Conservation (phyloP, 2,113 vertebrate species). For the Gyps fulvus region DNA sequence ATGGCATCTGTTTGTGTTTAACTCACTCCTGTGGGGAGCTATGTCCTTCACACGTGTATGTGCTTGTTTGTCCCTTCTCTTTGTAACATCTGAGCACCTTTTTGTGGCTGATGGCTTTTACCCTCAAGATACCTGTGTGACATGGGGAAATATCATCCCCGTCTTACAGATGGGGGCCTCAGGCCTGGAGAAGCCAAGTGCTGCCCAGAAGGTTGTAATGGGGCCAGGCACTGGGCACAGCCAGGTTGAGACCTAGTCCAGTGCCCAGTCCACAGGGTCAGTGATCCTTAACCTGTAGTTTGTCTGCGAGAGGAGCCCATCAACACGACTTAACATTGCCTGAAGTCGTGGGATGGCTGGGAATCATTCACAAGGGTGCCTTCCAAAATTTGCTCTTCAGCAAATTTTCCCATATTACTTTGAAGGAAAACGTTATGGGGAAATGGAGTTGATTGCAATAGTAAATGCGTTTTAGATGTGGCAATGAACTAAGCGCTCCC, state of each 20-base stretch:
- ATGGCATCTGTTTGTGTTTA: background rate
- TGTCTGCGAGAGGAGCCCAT: background rate
- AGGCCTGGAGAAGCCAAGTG: background rate
- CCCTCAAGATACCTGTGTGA: background rate
- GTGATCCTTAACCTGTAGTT: background rate
- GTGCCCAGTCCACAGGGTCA: background rate
- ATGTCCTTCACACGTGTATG: background rate
- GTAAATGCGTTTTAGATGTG: constrained; percentile 44
- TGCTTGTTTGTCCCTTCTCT: background rate
- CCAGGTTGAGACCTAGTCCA: background rate
- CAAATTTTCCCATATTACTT: constrained; percentile 10
- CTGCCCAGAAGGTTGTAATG: background rate
- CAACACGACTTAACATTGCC: background rate
- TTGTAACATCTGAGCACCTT: background rate
- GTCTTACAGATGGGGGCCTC: accelerated
- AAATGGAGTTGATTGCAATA: constrained; percentile 20
- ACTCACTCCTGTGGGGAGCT: background rate
- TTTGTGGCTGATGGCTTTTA: background rate
- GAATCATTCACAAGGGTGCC: background rate
- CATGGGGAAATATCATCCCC: background rate
- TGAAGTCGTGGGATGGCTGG: background rate
- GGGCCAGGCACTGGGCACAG: background rate
- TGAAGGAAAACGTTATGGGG: background rate
- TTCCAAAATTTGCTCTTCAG: constrained; percentile 26
- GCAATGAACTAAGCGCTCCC: background rate